These are phyloP conservation scores for Chionodraco myersi DNA, from an alignment of 2,113 vertebrate species.

Conservation along the genomic window DNA sequence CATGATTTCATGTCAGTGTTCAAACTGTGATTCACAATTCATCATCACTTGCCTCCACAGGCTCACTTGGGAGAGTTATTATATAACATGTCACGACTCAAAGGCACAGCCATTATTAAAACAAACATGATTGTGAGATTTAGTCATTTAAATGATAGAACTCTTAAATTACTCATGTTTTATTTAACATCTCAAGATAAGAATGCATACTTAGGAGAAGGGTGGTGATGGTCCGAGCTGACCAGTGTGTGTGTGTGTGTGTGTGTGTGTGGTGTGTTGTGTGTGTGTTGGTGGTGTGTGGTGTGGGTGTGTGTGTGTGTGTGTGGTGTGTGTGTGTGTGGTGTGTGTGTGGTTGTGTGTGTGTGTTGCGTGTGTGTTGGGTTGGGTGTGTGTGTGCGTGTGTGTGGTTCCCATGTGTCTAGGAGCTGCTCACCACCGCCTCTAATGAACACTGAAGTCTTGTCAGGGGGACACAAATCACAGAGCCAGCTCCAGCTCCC, in stretches of 20 bases:
- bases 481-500: constrained; percentile 66
- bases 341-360: constrained; percentile 33
- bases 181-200: constrained; percentile 4
- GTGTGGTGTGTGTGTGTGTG: constrained; percentile 18
- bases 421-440: constrained; percentile 64
- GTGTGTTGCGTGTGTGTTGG: constrained; percentile 27
- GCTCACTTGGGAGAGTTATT: background rate
- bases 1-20: constrained; percentile 42
- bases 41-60: constrained; percentile 15
- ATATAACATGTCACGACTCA: background rate
- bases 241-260: constrained; percentile 37
- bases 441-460: constrained; percentile 80
- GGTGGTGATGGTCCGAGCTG: constrained; percentile 32
- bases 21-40: constrained; percentile 35
- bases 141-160: background rate
- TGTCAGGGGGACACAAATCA: constrained; percentile 82
- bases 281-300: no score
- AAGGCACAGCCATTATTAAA: background rate
- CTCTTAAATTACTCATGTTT: background rate
- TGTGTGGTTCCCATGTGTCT: constrained; percentile 53
- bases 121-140: background rate
- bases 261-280: constrained; percentile 19
- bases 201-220: background rate
- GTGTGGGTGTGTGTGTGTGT: constrained; percentile 17
- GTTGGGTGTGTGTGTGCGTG: constrained; percentile 24